Evolutionary conservation across 2,888 invertebrate genomes (phyloP), one percentile per base, ranked within the genome.

Genomic region (Drosophila prostipennis): DNA sequence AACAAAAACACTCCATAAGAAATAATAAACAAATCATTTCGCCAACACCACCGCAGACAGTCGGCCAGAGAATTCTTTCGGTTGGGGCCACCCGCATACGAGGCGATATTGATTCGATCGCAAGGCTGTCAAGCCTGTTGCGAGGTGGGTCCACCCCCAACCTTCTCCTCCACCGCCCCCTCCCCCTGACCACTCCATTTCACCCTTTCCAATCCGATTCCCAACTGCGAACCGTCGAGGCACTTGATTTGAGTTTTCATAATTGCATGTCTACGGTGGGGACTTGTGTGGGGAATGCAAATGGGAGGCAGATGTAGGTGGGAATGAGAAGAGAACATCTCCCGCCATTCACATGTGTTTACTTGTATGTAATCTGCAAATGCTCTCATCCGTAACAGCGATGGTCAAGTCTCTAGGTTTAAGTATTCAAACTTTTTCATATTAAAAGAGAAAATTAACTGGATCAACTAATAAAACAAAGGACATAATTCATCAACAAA

Each of bases 1-100:
- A 82, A 83, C 77, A 83, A 87, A 84, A 89, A 83, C 89, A 89
- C 89, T 89, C 85, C 83, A 89, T 87, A 78, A 87, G 77, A 70
- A 75, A 86, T 77, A 87, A 87, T 88, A 86, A 86, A 87, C 85
- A 86, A 87, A 85, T 85, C 87, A 79, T 77, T 67, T 68, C 49
- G 55, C 57, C 48, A 69, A 46, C 69, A 32, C 68, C 60, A 32
- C 16, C 36, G 32, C 34, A 65, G 56, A 45, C 48, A 45, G 55
- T 49, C 23, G 49, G 26, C 40, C 49, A 52, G 26, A 36, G 29
- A 65, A 67, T 65, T 67, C 54, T 39, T 71, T 57, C 45, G 69
- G 65, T 48, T 43, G 69, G 69, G 80, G 77, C 86, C 80, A 82
- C 78, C 86, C 83, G 78, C 81, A 81, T 72, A 64, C 81, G 63